A percentile compares a stretch with the other conserved stretches of the same genome.
These are phyloP conservation scores for Malacoctenus gilli DNA, from an alignment of 2,797 vertebrate genomes.

Conservation along the genomic window DNA sequence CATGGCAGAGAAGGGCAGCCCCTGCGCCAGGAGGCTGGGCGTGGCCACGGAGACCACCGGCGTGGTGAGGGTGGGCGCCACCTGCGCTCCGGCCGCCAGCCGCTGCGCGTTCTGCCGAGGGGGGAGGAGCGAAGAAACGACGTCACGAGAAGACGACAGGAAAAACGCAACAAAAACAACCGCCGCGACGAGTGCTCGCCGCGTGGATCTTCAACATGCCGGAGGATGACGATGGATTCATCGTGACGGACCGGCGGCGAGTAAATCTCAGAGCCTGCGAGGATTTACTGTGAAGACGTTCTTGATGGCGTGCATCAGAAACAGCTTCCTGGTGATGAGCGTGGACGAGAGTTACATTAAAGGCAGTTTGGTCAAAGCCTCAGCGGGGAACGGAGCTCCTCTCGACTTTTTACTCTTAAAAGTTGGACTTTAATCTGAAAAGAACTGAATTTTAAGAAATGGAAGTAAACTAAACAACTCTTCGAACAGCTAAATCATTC, in stretches of 20 bases:
- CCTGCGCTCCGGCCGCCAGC: slow-evolving; percentile 88
- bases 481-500: too few species aligned
- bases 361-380: slow-evolving; percentile 63
- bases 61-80: slow-evolving; percentile 92
- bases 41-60: slow-evolving; percentile 97
- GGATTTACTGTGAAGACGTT: slow-evolving; percentile 59
- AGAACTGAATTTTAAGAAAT: too few species aligned
- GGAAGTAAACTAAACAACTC: too few species aligned
- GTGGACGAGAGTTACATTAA: slow-evolving; percentile 68
- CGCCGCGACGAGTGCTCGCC: neutral
- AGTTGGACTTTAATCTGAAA: too few species aligned
- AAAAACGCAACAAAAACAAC: too few species aligned
- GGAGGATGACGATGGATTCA: slow-evolving; percentile 59
- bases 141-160: too few species aligned
- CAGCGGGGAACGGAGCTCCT: too few species aligned
- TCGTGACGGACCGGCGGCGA: slow-evolving; percentile 32
- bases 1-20: slow-evolving; percentile 94
- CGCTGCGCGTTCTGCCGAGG: slow-evolving; percentile 88
- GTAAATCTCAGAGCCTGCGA: slow-evolving; percentile 53
- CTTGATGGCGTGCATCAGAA: slow-evolving; percentile 64
- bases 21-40: slow-evolving; percentile 91
- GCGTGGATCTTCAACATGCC: slow-evolving; percentile 59
- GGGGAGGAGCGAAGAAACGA: too few species aligned
- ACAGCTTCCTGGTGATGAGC: slow-evolving; percentile 21
- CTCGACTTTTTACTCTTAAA: too few species aligned